These are phyloP conservation scores for Cephus pulcher DNA, from an alignment of 2,888 invertebrate species.

Conservation along the genomic window DNA sequence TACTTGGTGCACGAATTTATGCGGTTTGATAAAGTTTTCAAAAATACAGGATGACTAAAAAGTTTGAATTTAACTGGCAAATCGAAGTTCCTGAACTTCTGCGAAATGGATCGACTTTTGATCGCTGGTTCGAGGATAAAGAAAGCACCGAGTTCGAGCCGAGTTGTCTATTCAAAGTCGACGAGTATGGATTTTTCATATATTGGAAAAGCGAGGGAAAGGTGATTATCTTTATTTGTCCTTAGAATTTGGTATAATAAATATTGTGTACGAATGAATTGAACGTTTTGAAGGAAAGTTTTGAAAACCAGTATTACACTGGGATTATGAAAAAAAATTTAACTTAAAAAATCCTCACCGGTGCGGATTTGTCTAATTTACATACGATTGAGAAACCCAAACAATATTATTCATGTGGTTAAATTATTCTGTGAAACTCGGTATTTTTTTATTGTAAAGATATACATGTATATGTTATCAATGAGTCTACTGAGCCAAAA, in stretches of 20 bases:
- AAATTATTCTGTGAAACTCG: background rate
- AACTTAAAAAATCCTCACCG: background rate
- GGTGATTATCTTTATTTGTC: constrained; percentile 51
- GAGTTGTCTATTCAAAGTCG: constrained; percentile 72
- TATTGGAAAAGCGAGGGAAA: constrained; percentile 75
- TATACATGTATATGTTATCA: no score
- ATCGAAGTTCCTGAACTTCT: constrained; percentile 72
- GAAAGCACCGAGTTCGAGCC: constrained; percentile 70
- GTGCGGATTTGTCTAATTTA: background rate
- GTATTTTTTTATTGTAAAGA: background rate
- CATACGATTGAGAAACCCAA: background rate
- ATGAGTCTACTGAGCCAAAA: no score
- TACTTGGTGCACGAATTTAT: background rate
- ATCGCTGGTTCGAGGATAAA: constrained; percentile 77
- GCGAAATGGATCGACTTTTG: constrained; percentile 71
- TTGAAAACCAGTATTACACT: background rate
- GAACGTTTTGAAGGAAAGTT: background rate
- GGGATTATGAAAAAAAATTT: background rate
- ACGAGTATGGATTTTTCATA: constrained; percentile 75
- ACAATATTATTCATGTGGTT: background rate
- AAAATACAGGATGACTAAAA: constrained; percentile 71
- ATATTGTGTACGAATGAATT: background rate
- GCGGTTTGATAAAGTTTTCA: background rate
- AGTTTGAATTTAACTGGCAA: constrained; percentile 77
- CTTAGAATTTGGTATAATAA: background rate